Evolutionary conservation across 2,113 vertebrate species (phyloP), one percentile per base, ranked within the genome.

Genomic region (Barbus barbus): DNA sequence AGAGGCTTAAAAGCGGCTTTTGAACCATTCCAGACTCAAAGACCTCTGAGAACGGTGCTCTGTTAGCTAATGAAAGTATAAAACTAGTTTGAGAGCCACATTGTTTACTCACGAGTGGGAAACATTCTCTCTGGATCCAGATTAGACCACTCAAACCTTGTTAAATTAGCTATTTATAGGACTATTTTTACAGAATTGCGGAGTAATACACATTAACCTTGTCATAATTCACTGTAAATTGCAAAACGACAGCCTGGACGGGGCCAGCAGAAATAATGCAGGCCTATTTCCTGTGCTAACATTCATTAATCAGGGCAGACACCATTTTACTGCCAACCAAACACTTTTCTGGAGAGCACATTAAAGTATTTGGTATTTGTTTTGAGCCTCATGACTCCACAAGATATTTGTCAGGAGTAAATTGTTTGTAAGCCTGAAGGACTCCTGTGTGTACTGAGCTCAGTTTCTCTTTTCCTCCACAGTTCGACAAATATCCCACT

Each of bases 401-500:
- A 41, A 61, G 36, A 63, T 61, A 26, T 63, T 63, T 78, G n/a
- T 63, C 56, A 44, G 14, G 56, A 61, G 56, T 61, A 44, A 44
- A 44, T 78, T 44, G 56, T 20, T 65, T 80, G 67, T 33, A 36
- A 18, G 46, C 67, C 31, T 73, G 31, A 41, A 67, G 20, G 18
- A 53, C 71, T 44, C 81, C 31, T 84, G 1, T 75, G 16, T 83
- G 87, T 95, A 94, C 95, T 93, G 92, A 95, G 92, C 88, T 93
- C 86, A 91, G 18, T 81, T 90, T 85, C 67, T 88, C 96, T 93
- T 97, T 96, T 96, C 77, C 41, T 81, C 26, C 60, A 90, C 97
- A 99, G 98, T 99, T 99, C 97, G 98, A 99, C 88, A 99, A 99
- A 97, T 99, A 96, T 92, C 97, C 97, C 92, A 96, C 97, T 92